Evolutionary conservation across 2,888 invertebrate species (phyloP), one percentile per base, ranked within the genome.

Genomic region (Aphodius sticticus): DNA sequence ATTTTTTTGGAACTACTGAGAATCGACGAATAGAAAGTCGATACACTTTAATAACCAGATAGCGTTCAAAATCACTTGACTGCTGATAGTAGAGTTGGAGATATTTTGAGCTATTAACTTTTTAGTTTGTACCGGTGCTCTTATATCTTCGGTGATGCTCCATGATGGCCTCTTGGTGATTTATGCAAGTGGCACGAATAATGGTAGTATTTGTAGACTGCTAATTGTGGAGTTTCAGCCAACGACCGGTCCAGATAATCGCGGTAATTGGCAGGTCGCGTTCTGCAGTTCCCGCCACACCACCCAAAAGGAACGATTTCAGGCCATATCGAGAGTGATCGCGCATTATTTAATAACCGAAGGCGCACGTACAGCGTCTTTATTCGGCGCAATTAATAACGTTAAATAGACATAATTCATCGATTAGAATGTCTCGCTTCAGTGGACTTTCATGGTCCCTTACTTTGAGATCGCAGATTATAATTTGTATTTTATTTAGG

Each of bases 191-290:
- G 83, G 81, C 82, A 85, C 85, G 83, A 83, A 84, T 85, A 86
- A 86, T 86, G 86, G 82, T 83, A 81, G 85, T 83, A 86, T 85
- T 84, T 84, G 85, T 82, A 84, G 85, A 84, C 85, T 86, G 82
- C 84, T 86, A 86, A 86, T 86, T 86, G 86, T 84, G 84, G 83
- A 84, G 85, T 83, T 84, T 81, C 76, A 79, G 81, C 76, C 81
- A 80, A 80, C 77, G 80, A 78, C 69, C 76, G 75, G 77, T 80
- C 77, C 71, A 77, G 80, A 80, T 80, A 77, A 80, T 80, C 80
- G 78, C 74, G 72, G 80, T 80, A 80, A 80, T 80, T 80, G 80
- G 77, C 80, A 77, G 80, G 75, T 76, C 78, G 78, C 78, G 80
- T 80, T 80, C 75, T 80, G 53, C 53, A 53, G 53, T 53, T 53